Conservation (phyloP, 2,797 vertebrate species). For the Acomys russatus region DNA sequence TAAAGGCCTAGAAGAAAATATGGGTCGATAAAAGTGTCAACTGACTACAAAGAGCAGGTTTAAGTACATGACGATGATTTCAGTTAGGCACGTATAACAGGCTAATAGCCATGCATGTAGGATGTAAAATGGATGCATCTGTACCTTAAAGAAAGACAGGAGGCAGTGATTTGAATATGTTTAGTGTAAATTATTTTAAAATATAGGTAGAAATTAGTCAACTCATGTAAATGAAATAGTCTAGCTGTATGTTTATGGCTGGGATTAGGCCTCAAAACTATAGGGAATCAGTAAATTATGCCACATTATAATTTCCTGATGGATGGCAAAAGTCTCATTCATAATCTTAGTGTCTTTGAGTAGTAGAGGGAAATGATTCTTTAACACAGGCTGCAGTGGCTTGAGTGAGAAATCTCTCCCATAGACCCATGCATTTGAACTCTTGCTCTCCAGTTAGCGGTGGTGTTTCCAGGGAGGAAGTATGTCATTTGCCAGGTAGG, state of each 20-base stretch:
- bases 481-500: not conserved
- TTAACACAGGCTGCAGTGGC: not conserved
- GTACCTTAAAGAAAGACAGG: too few species aligned
- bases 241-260: not conserved
- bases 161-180: not conserved
- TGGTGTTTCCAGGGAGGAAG: not conserved
- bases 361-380: not conserved
- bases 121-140: not conserved
- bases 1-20: not conserved
- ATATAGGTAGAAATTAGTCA: not conserved
- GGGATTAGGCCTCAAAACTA: not conserved
- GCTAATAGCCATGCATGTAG: not conserved
- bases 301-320: not conserved
- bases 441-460: not conserved
- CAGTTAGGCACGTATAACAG: not conserved
- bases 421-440: not conserved
- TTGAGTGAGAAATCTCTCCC: not conserved
- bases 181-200: not conserved
- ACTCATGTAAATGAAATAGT: not conserved
- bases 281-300: not conserved
- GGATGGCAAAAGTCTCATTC: not conserved
- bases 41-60: not conserved
- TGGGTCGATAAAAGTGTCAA: not conserved
- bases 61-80: not conserved
- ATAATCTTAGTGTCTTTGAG: not conserved